These are phyloP conservation scores for Cygnus buccinator DNA, from an alignment of 2,113 vertebrate species.

Conservation along the genomic window DNA sequence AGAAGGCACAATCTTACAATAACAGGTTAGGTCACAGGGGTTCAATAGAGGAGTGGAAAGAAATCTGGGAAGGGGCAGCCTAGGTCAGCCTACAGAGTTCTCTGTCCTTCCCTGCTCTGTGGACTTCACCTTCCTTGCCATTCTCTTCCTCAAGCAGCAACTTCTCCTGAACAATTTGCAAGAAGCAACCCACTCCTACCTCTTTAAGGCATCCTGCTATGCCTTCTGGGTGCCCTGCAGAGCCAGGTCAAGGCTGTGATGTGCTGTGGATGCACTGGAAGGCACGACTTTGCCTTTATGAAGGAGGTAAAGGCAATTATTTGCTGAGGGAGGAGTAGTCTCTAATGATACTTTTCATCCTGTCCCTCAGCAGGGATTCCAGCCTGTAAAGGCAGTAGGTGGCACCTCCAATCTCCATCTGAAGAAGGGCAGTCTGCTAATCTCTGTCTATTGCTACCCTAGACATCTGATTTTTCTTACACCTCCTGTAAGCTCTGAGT, in stretches of 20 bases:
- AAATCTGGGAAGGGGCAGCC: background rate
- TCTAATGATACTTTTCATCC: background rate
- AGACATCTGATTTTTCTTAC: background rate
- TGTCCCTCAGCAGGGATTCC: background rate
- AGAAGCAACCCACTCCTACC: background rate
- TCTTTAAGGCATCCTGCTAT: background rate
- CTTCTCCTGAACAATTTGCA: background rate
- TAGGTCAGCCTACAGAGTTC: background rate
- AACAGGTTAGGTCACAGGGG: background rate
- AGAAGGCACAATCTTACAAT: background rate
- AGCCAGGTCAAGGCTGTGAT: background rate
- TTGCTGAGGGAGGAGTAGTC: background rate
- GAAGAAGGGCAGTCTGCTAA: background rate
- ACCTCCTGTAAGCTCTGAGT: background rate
- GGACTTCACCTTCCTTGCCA: fast-evolving
- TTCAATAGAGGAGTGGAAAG: background rate
- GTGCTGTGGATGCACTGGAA: background rate
- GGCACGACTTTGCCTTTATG: background rate
- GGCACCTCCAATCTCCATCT: background rate
- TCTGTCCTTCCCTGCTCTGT: background rate
- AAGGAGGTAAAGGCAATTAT: background rate
- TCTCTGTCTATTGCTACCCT: background rate
- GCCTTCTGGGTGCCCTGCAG: background rate
- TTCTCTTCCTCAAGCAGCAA: background rate
- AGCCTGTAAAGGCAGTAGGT: background rate